Conservation (phyloP, 2,888 invertebrate genomes). For the Nemurella pictetii region DNA sequence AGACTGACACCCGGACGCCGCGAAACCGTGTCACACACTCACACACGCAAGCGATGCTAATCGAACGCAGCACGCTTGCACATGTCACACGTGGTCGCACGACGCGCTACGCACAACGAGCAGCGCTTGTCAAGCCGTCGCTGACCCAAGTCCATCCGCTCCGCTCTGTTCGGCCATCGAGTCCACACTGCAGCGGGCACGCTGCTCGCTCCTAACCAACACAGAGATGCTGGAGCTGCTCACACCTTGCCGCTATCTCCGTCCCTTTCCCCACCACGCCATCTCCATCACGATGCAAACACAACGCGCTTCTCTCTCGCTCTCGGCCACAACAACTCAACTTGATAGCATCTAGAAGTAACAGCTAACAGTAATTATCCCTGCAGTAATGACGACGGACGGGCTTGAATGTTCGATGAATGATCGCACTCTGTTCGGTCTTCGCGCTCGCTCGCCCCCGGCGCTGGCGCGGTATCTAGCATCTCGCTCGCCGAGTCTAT, state of each 20-base stretch:
- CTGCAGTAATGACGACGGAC: neutral
- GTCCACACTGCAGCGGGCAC: neutral
- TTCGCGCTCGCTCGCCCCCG: too few relatives aligned
- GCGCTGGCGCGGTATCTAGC: neutral
- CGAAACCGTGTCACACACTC: neutral
- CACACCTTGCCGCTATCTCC: neutral
- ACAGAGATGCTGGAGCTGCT: neutral
- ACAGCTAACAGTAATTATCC: neutral
- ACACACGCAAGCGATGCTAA: neutral
- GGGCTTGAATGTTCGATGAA: neutral
- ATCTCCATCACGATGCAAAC: neutral
- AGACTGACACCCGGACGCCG: too few relatives aligned
- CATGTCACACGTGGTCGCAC: neutral
- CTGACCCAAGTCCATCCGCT: too few relatives aligned
- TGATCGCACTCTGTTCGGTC: neutral
- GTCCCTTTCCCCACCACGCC: neutral
- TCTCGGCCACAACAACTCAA: neutral
- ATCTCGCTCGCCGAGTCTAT: neutral
- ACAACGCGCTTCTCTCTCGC: too few relatives aligned
- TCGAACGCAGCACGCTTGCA: neutral
- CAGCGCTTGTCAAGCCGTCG: too few relatives aligned
- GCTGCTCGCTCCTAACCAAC: neutral
- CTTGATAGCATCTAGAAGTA: neutral
- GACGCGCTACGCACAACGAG: too few relatives aligned
- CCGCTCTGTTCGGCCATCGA: neutral